Conservation (phyloP, 2,113 vertebrate species). For the Sciurus niger region DNA sequence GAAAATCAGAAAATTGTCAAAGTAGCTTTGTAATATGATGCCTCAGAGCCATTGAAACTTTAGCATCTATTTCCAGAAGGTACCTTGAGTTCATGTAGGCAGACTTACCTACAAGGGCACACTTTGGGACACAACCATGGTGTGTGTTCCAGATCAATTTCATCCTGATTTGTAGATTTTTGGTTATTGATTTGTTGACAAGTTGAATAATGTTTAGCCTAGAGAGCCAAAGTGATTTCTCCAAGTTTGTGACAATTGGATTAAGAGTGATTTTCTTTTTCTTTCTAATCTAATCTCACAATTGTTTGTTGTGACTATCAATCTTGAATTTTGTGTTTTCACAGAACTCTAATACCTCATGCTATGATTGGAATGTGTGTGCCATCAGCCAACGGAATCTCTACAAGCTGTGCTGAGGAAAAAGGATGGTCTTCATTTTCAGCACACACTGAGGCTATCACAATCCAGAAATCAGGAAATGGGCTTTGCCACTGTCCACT, state of each 20-base stretch:
- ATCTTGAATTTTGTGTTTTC: not conserved
- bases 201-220: not conserved
- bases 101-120: too few species aligned
- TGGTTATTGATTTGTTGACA: not conserved
- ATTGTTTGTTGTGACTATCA: not conserved
- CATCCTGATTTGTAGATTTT: too few species aligned
- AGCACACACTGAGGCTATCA: not conserved
- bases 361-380: fast-evolving
- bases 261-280: not conserved
- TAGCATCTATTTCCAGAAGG: too few species aligned
- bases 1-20: constrained; percentile 2
- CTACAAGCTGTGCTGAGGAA: not conserved
- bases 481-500: fast-evolving
- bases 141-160: too few species aligned
- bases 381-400: fast-evolving
- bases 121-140: too few species aligned
- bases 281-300: not conserved
- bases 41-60: too few species aligned
- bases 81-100: too few species aligned
- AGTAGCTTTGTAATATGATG: not conserved
- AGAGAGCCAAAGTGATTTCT: not conserved
- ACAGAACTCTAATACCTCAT: not conserved
- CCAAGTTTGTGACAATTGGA: not conserved
- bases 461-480: fast-evolving
- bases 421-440: not conserved